Evolutionary conservation across 2,888 invertebrate species (phyloP), one percentile per base, ranked within the genome.

Genomic region (Lasioglossum morio): DNA sequence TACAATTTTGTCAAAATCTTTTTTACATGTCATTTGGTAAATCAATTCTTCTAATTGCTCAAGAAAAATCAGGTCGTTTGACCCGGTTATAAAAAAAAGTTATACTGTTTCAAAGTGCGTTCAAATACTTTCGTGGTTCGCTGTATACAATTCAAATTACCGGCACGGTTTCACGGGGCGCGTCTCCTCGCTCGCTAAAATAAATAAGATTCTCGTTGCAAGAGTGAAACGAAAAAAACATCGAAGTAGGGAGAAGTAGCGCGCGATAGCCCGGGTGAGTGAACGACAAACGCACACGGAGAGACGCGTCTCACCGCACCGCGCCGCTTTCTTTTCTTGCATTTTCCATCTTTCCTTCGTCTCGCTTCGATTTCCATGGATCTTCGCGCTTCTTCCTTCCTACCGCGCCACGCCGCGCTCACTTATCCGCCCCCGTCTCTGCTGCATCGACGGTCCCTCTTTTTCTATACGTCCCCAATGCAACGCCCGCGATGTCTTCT

Each of bases 241-340:
- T 16, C 16, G 63, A 63, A 63, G 14, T 57, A 75, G 60, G 46
- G 40, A 57, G 73, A 72, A 69, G 82, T 82, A 80, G 79, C 72
- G 40, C 53, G 72, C 83, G 74, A 77, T 79, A 81, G 60, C 73
- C 30, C 30, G 79, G 43, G 83, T 78, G 85, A 90, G 84, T 66
- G 84, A 89, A 90, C 89, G 90, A 86, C 86, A 89, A 91, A 89
- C 90, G 86, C 81, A 83, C 72, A 10, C 63, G 16, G 88, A 85
- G 84, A 89, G 88, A 89, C 85, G 85, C 81, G 83, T 60, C 30
- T 14, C 63, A 30, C 63, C 16, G 46, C 46, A 2, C 43, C 12
- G 43, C 43, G 72, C 77, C 57, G 75, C 84, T 84, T 84, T 82
- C 80, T 78, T 75, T 86, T 77, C 76, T 86, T 79, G 57, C 72